Percentiles rank a stretch among this genome's conserved stretches.
Evolutionary conservation across 2,113 vertebrate species (phyloP).

Genomic region (Salvator merianae): DNA sequence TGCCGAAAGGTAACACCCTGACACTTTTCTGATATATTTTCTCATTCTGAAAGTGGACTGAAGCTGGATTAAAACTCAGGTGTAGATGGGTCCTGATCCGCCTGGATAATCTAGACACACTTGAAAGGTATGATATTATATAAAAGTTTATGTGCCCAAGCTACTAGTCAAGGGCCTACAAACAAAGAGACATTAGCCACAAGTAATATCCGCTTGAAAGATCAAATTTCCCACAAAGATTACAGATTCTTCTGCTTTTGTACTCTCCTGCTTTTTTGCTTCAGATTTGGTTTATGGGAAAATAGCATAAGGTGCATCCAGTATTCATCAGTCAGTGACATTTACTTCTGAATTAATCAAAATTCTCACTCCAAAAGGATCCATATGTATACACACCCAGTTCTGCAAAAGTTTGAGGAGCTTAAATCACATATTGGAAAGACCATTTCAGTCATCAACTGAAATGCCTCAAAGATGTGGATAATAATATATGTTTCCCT

Average conservation of each 20-base stretch:
- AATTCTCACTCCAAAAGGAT: neutral
- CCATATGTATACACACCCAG: neutral
- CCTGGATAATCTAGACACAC: no score
- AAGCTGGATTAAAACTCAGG: no score
- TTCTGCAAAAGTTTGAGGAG: neutral
- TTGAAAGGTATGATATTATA: neutral
- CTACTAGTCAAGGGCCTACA: neutral
- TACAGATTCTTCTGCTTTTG: neutral
- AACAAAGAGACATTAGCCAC: neutral
- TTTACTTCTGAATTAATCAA: constrained; percentile 7
- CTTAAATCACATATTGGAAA: neutral
- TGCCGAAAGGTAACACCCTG: no score
- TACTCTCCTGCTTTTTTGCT: neutral
- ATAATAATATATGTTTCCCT: neutral
- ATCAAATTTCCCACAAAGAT: neutral
- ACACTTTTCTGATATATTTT: no score
- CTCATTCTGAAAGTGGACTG: no score
- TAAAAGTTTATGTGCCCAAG: neutral
- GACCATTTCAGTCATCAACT: neutral
- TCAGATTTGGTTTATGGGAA: neutral
- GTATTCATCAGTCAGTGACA: neutral
- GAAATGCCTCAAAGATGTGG: neutral
- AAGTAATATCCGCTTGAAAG: neutral
- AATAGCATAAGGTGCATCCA: neutral
- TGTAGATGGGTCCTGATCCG: no score